Base-by-base conservation (phyloP, 2,888 invertebrate genomes). In the Tigriopus californicus region DNA sequence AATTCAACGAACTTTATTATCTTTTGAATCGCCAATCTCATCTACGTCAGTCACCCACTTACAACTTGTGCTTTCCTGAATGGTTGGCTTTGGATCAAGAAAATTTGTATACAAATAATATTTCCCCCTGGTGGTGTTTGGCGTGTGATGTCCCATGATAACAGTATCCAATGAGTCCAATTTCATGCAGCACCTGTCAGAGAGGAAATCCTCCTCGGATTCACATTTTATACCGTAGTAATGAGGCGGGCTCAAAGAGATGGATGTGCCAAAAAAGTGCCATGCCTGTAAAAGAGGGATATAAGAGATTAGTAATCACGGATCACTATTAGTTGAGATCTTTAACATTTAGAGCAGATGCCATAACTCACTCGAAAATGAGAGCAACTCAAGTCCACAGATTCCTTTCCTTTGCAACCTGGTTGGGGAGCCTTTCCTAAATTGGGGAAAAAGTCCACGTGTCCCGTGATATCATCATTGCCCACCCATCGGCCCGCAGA, bases 401-500 rank as follows among this genome's bases (percentile, higher is more conserved):
- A 49, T 25, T 58, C 58, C 8, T 20, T 25, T 11, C 44, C 44
- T 1, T 42, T 12, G 10, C 58, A 58, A 13, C 25, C 22, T 11
- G 58, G 58, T 49, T 58, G 58, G 15, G 58, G 33, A 10, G 58
- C 58, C 44, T 10, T 25, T 6, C 58, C 58, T 4, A 20, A n/a
- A 49, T 58, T 58, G 20, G 46, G 15, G 33, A 49, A 58, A 33
- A 58, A 58, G 40, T 58, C 58, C n/a, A 40, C 58, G 33, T 58
- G 58, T 1, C 58, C 58, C n/a, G 4, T 25, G 41, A 49, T 10
- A 33, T 58, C 48, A 48, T 24, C 41, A 22, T 58, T 58, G 25
- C 58, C 58, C 20, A 58, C 58, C 58, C 58, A 58, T 24, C 25
- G 22, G 1, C 58, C 58, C 1, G 58, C 58, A n/a, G 58, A 24